A percentile compares a stretch with the other conserved stretches of the same genome.
Evolutionary conservation across 2,888 invertebrate species (phyloP).

Genomic region (Baccha elongata): DNA sequence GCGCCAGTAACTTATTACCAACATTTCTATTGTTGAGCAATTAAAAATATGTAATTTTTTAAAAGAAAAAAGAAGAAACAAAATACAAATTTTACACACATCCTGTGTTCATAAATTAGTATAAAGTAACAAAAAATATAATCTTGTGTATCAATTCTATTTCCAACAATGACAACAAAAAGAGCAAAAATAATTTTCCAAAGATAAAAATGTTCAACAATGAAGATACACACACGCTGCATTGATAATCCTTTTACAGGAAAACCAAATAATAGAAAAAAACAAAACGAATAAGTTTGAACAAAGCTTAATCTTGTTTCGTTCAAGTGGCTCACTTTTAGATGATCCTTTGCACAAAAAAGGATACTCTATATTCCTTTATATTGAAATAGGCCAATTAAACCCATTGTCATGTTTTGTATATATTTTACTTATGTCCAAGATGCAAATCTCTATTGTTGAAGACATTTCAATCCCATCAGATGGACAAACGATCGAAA

Average conservation of each 20-base stretch:
- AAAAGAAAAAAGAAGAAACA: background rate
- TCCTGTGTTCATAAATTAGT: slow-evolving; percentile 32
- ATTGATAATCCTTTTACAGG: slow-evolving; percentile 57
- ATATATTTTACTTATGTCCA: slow-evolving; percentile 5
- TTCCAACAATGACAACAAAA: slow-evolving; percentile 48
- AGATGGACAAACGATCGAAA: slow-evolving; percentile 7
- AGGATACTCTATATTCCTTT: slow-evolving; percentile 31
- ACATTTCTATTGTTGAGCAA: too few species aligned
- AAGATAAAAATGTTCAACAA: background rate
- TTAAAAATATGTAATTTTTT: too few species aligned
- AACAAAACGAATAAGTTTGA: slow-evolving; percentile 9
- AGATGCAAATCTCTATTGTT: slow-evolving; percentile 66
- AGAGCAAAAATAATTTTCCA: slow-evolving; percentile 16
- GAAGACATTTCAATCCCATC: slow-evolving; percentile 69
- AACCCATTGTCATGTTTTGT: slow-evolving; percentile 52
- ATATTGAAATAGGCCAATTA: slow-evolving; percentile 56
- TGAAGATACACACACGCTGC: slow-evolving; percentile 26
- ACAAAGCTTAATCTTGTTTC: slow-evolving; percentile 65
- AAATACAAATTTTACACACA: too few species aligned
- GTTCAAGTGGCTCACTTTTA: slow-evolving; percentile 64
- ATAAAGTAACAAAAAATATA: slow-evolving; percentile 47
- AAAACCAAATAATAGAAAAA: slow-evolving; percentile 13
- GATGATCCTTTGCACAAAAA: slow-evolving; percentile 37
- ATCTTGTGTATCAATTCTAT: slow-evolving; percentile 29
- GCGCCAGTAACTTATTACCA: too few species aligned